phyloP scores from a whole-genome alignment of 2,888 invertebrate genomes.

The Eristalinus aeneus region DNA sequence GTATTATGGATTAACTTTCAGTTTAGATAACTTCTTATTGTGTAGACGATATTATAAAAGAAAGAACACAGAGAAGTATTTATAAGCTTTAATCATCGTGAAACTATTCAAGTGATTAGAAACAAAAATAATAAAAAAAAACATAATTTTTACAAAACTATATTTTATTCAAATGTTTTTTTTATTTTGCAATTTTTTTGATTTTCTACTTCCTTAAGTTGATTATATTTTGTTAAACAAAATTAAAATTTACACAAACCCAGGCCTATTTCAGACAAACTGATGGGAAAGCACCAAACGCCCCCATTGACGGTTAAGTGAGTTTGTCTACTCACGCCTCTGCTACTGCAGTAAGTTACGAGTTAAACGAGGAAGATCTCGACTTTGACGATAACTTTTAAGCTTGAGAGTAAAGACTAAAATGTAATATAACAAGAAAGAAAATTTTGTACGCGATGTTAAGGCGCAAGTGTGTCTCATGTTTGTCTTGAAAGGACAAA shows the following conservation, averaged over 20 bases:
- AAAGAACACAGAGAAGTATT: not conserved
- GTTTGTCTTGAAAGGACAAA: too few species aligned
- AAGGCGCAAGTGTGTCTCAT: too few species aligned
- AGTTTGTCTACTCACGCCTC: too few species aligned
- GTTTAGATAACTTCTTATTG: slow-evolving; percentile 34
- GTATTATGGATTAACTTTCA: not conserved
- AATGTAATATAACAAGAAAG: too few species aligned
- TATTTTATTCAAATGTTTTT: slow-evolving; percentile 38
- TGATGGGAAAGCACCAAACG: too few species aligned
- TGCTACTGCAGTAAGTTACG: too few species aligned
- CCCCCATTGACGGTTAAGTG: too few species aligned
- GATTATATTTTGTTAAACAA: slow-evolving; percentile 31
- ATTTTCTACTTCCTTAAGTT: slow-evolving; percentile 11
- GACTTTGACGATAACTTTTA: too few species aligned
- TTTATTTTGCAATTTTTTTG: not conserved
- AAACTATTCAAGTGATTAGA: slow-evolving; percentile 61
- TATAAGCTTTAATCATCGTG: slow-evolving; percentile 24
- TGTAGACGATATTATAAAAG: slow-evolving; percentile 16
- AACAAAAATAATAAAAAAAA: slow-evolving; percentile 40
- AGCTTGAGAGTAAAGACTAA: too few species aligned
- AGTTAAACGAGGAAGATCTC: too few species aligned
- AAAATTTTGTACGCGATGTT: too few species aligned
- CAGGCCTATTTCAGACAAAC: too few species aligned
- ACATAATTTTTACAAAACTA: slow-evolving; percentile 50
- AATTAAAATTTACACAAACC: slow-evolving; percentile 15